Conservation (phyloP, 2,797 vertebrate genomes). For the Hapalemur alaotrensis region DNA sequence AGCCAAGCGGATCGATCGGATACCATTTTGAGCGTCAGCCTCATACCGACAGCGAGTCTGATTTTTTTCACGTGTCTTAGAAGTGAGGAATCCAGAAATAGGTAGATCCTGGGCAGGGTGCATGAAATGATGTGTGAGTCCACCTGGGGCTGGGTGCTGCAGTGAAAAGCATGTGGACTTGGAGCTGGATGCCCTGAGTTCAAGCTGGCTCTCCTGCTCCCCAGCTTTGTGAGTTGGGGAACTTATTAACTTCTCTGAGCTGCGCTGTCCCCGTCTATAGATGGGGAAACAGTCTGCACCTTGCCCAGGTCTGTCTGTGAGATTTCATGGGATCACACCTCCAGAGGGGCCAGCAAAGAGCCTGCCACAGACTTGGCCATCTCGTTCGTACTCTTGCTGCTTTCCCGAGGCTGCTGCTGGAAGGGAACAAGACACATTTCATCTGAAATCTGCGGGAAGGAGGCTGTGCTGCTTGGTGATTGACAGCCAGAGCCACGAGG, state of each 20-base stretch:
- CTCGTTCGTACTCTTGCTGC: not conserved
- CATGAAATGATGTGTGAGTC: not conserved
- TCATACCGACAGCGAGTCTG: not conserved
- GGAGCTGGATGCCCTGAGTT: not conserved
- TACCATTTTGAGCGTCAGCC: not conserved
- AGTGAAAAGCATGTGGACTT: not conserved
- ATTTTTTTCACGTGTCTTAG: not conserved
- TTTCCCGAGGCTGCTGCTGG: not conserved
- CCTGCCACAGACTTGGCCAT: not conserved
- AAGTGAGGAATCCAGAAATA: not conserved
- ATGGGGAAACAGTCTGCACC: no score
- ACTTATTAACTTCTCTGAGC: not conserved
- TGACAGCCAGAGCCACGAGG: not conserved
- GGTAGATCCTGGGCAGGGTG: not conserved
- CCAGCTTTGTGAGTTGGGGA: not conserved
- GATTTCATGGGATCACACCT: not conserved
- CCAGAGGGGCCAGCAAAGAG: not conserved
- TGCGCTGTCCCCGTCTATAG: not conserved
- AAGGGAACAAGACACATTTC: not conserved
- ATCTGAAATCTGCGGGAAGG: not conserved
- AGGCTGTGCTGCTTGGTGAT: accelerated
- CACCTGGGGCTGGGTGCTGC: accelerated
- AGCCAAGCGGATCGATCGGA: not conserved
- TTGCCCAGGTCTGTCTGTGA: not conserved
- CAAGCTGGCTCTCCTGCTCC: not conserved